Evolutionary conservation across 92 coral and sea anemone genomes (phyloP).

Genomic region (Epizoanthus fatuus): DNA sequence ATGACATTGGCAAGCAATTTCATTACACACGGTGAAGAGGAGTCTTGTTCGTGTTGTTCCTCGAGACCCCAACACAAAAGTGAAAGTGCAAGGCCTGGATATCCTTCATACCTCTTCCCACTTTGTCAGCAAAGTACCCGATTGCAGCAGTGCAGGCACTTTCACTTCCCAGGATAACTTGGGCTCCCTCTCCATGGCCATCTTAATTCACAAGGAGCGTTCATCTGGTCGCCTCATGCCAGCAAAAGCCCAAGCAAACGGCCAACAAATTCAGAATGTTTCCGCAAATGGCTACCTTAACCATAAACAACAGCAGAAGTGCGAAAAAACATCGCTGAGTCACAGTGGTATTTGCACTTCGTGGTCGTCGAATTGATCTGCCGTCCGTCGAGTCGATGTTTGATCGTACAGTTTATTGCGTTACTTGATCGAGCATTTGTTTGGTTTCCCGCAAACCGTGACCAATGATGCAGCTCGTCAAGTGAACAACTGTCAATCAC

Average conservation of each 20-base stretch:
- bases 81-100: conserved; percentile 1
- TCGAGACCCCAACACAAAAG: conserved; percentile 1
- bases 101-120: conserved; percentile 97
- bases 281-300: not conserved
- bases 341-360: conserved; percentile 35
- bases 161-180: conserved; percentile 86
- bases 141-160: conserved; percentile 84
- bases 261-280: not conserved
- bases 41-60: not conserved
- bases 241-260: conserved; percentile 1
- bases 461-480: conserved; percentile 45
- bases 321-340: conserved; percentile 18
- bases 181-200: conserved; percentile 53
- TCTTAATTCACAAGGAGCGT: conserved; percentile 15
- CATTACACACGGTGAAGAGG: not conserved
- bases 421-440: conserved; percentile 39
- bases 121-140: conserved; percentile 86
- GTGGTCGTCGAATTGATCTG: conserved; percentile 34
- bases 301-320: not conserved
- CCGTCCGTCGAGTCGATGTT: conserved; percentile 29
- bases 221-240: conserved; percentile 36
- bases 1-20: conserved; percentile 6
- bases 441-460: conserved; percentile 52
- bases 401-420: conserved; percentile 21
- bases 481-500: conserved; percentile 42